phyloP scores from a whole-genome alignment of 1,140 invertebrate species.

The Leptestheria dahalacensis region DNA sequence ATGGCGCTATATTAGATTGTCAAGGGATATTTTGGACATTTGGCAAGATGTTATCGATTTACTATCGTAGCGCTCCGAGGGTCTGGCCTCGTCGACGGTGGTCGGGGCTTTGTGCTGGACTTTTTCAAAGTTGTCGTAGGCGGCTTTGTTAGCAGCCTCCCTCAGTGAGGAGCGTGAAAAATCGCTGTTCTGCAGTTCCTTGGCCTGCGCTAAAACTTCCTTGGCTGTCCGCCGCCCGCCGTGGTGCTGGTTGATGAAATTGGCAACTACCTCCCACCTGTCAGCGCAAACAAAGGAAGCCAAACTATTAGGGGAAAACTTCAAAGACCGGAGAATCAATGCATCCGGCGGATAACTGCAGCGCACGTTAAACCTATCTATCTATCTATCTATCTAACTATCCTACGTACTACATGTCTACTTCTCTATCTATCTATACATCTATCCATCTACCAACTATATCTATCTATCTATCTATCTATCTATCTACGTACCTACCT shows the following conservation, averaged over 20 bases:
- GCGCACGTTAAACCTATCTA: not conserved
- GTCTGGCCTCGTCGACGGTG: slow-evolving; percentile 38
- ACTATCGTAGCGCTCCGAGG: slow-evolving; percentile 38
- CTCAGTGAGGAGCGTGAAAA: slow-evolving; percentile 70
- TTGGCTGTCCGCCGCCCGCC: slow-evolving; percentile 48
- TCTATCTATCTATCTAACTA: slow-evolving; percentile 5
- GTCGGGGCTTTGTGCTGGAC: slow-evolving; percentile 47
- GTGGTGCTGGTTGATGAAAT: slow-evolving; percentile 86
- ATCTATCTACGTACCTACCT: no score
- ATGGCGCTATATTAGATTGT: not conserved
- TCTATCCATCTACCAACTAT: no score
- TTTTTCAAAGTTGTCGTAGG: slow-evolving; percentile 80
- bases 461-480: no score
- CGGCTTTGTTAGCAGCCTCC: slow-evolving; percentile 74
- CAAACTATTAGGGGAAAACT: no score
- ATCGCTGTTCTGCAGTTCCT: slow-evolving; percentile 81
- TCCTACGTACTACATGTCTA: not conserved
- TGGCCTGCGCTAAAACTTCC: slow-evolving; percentile 87
- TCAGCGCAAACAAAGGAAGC: slow-evolving; percentile 13
- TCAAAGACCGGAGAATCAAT: not conserved
- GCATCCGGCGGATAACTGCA: not conserved
- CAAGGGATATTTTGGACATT: not conserved
- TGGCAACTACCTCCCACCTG: slow-evolving; percentile 87
- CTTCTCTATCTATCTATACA: no score
- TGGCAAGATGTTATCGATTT: slow-evolving; percentile 18